phyloP scores from a whole-genome alignment of 2,888 invertebrate genomes.

The Mesoligia furuncula region DNA sequence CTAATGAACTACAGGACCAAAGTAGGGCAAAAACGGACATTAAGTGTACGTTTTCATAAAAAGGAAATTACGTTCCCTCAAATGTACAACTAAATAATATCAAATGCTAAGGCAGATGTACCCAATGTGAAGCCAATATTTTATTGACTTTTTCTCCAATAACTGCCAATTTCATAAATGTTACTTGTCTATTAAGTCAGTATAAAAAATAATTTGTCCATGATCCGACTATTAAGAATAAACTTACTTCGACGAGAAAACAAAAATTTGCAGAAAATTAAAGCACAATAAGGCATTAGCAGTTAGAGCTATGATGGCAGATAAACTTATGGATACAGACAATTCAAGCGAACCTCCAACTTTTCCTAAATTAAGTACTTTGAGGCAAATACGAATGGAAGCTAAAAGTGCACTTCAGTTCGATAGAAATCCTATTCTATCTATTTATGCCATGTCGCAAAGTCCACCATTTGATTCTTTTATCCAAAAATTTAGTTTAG shows the following conservation, averaged over 20 bases:
- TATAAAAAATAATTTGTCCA: conserved; percentile 42
- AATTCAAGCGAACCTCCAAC: conserved; percentile 41
- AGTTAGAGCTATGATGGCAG: conserved; percentile 37
- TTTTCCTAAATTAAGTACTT: conserved; percentile 43
- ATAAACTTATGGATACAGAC: conserved; percentile 31
- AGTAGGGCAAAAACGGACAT: too few species aligned
- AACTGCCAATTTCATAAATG: conserved; percentile 37
- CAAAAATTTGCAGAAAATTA: conserved; percentile 37
- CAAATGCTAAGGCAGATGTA: conserved; percentile 10
- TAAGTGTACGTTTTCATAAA: too few species aligned
- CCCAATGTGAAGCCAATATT: conserved; percentile 48
- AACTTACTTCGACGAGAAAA: conserved; percentile 35
- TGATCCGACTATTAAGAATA: conserved; percentile 39
- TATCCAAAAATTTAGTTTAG: conserved; percentile 38
- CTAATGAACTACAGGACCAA: too few species aligned
- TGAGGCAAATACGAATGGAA: conserved; percentile 33
- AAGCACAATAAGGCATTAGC: conserved; percentile 28
- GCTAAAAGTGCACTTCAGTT: conserved; percentile 46
- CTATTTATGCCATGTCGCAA: conserved; percentile 43
- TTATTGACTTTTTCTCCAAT: conserved; percentile 30
- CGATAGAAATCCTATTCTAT: conserved; percentile 42
- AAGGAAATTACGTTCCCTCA: too few species aligned
- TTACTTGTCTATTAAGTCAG: conserved; percentile 35
- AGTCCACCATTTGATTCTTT: conserved; percentile 41
- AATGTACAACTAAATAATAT: too few species aligned